phyloP scores from a whole-genome alignment of 2,113 vertebrate species.

The Perognathus longimembris region DNA sequence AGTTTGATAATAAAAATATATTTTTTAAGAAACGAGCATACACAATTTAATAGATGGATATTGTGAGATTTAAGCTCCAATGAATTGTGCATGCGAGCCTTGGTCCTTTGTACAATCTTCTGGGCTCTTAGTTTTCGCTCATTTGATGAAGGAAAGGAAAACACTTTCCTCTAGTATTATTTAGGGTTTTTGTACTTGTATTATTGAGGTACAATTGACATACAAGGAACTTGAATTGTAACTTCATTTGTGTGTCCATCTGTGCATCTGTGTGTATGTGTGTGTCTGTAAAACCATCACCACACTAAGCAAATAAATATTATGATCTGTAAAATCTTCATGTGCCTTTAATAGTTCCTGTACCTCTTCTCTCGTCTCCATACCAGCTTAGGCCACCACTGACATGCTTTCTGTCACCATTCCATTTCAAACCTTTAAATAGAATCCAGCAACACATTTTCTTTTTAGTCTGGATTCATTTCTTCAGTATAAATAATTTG shows the following conservation, averaged over 20 bases:
- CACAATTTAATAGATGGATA: slow-evolving; percentile 8
- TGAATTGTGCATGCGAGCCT: background rate
- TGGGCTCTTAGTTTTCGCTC: background rate
- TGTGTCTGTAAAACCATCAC: background rate
- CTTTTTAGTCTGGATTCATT: background rate
- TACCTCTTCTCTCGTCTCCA: background rate
- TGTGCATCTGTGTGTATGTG: background rate
- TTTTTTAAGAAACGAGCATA: no score
- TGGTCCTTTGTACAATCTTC: background rate
- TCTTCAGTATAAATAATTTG: background rate
- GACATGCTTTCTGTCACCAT: background rate
- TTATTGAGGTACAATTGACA: background rate
- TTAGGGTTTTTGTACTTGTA: slow-evolving; percentile 7
- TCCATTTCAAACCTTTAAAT: background rate
- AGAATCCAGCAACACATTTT: background rate
- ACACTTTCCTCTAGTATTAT: background rate
- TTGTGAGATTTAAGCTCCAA: background rate
- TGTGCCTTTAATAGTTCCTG: background rate
- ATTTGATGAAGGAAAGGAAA: background rate
- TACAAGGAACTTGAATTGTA: background rate
- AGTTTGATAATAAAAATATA: no score
- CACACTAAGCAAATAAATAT: background rate
- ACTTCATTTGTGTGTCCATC: background rate
- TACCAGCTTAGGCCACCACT: background rate
- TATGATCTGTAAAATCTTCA: background rate